Evolutionary conservation across 2,113 vertebrate species (phyloP).

Genomic region (Philantomba maxwellii): DNA sequence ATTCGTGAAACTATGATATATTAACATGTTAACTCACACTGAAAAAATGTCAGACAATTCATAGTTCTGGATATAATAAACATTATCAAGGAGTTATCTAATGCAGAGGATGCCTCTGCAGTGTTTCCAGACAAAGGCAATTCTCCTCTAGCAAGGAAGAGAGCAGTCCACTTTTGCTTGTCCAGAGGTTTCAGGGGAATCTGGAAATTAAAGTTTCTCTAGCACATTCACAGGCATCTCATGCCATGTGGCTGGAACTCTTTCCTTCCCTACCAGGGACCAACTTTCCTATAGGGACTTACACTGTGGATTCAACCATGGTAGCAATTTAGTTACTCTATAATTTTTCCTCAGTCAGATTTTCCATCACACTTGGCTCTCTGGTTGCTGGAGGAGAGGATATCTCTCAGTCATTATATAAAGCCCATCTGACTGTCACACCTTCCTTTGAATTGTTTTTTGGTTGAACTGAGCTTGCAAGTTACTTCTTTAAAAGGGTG

Average conservation of each 20-base stretch:
- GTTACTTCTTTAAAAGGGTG: background rate
- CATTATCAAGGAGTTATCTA: background rate
- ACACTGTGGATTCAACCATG: background rate
- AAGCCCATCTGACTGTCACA: background rate
- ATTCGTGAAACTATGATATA: background rate
- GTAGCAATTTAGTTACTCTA: background rate
- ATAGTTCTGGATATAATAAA: background rate
- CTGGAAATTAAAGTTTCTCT: background rate
- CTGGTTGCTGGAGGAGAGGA: background rate
- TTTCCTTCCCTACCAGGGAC: background rate
- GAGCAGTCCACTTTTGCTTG: background rate
- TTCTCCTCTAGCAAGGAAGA: background rate
- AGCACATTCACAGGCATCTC: background rate
- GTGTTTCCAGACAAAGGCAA: background rate
- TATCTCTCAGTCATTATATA: background rate
- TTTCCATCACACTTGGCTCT: background rate
- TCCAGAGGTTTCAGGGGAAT: background rate
- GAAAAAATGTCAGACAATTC: background rate
- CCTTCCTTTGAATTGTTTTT: background rate
- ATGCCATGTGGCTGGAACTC: background rate
- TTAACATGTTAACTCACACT: background rate
- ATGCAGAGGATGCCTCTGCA: background rate
- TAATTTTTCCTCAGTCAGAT: background rate
- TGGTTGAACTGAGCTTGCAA: background rate
- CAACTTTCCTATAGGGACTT: background rate